Evolutionary conservation across 2,113 vertebrate genomes (phyloP).

Genomic region (Xiphias gladius): DNA sequence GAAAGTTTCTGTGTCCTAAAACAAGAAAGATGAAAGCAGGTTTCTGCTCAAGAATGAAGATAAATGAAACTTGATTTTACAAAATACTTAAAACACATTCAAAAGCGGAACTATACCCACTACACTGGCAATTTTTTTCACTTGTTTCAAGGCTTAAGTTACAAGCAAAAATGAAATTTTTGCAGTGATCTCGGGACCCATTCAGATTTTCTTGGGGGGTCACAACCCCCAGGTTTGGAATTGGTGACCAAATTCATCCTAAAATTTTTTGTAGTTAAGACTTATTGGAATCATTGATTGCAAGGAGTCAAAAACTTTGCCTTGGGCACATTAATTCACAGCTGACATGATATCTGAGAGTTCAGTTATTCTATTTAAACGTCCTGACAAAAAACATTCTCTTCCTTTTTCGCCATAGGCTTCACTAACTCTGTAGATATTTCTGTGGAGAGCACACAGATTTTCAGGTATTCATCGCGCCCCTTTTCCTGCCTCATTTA

Average conservation of each 20-base stretch:
- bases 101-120: neutral
- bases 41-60: neutral
- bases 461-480: conserved; percentile 68
- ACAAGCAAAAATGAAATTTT: neutral
- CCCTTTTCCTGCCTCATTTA: conserved; percentile 60
- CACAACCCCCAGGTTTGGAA: neutral
- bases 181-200: conserved; percentile 1
- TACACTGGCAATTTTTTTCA: neutral
- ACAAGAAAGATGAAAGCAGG: neutral
- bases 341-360: conserved; percentile 8
- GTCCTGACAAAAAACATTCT: conserved; percentile 28
- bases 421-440: conserved; percentile 26
- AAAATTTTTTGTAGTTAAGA: neutral
- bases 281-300: conserved; percentile 13
- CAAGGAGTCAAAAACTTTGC: neutral
- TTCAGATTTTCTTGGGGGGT: neutral
- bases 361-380: conserved; percentile 43
- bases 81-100: neutral
- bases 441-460: conserved; percentile 48
- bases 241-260: neutral
- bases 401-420: conserved; percentile 18
- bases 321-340: neutral
- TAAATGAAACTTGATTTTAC: neutral
- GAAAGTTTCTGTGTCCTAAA: neutral
- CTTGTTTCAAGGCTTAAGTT: neutral